Percentiles rank a stretch among this genome's conserved stretches.
Evolutionary conservation across 2,113 vertebrate genomes (phyloP).

Genomic region (Mystacornis crossleyi): DNA sequence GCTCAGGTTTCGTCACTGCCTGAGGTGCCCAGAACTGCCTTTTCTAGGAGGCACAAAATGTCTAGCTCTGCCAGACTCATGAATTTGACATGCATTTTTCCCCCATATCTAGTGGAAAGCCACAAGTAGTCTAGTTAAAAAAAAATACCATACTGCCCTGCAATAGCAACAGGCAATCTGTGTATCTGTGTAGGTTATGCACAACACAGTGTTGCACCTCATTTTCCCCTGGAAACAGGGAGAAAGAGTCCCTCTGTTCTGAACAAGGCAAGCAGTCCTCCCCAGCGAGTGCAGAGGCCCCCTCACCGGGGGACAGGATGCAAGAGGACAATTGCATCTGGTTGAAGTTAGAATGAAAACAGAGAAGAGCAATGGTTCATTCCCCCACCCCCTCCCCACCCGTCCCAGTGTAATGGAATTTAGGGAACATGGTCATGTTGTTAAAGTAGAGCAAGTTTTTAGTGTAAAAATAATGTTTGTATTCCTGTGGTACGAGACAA

Average conservation of each 20-base stretch:
- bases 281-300: rapidly evolving
- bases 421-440: not conserved
- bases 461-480: not conserved
- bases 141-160: not conserved
- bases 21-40: not conserved
- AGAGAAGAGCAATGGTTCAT: not conserved
- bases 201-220: not conserved
- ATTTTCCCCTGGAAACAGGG: not conserved
- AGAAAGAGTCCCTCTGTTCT: not conserved
- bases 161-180: rapidly evolving
- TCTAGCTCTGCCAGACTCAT: not conserved
- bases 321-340: not conserved
- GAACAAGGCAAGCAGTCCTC: not conserved
- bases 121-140: not conserved
- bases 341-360: not conserved
- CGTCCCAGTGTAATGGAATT: not conserved
- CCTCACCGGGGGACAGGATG: rapidly evolving
- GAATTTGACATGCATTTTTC: not conserved
- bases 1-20: not conserved
- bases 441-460: not conserved
- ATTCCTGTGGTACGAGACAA: not conserved
- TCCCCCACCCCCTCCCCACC: rapidly evolving
- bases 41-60: not conserved
- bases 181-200: not conserved
- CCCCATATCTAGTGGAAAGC: not conserved